Conservation (phyloP, 2,797 vertebrate genomes). For the Ispidina lecontei region DNA sequence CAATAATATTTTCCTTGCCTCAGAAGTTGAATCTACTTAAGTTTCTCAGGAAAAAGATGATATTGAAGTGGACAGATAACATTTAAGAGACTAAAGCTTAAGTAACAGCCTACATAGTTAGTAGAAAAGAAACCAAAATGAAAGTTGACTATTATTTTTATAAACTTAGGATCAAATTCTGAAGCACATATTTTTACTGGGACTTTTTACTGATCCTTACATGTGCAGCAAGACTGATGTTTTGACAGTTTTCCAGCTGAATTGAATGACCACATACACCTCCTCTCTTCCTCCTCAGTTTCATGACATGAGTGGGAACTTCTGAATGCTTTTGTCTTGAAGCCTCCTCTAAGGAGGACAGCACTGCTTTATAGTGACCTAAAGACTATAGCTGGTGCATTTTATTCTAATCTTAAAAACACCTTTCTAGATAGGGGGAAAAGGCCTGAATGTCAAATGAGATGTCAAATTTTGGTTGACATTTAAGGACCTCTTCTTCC, state of each 20-base stretch:
- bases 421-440: neutral
- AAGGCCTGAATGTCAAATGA: neutral
- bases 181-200: neutral
- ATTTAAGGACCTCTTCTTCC: too few relatives aligned
- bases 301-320: neutral
- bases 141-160: neutral
- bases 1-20: neutral
- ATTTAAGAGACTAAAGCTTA: neutral
- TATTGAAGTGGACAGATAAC: neutral
- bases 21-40: constrained; percentile 5
- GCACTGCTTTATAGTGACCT: neutral
- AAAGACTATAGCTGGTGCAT: neutral
- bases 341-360: neutral
- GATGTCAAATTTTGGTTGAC: too few relatives aligned
- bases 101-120: neutral
- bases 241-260: neutral
- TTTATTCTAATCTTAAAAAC: neutral
- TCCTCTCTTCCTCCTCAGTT: neutral
- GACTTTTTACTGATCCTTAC: neutral
- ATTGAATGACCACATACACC: neutral
- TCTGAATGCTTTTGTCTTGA: neutral
- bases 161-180: neutral
- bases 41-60: neutral
- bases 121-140: neutral
- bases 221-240: neutral